phyloP scores from a whole-genome alignment of 2,797 vertebrate genomes.

The Ambastaia sidthimunki region DNA sequence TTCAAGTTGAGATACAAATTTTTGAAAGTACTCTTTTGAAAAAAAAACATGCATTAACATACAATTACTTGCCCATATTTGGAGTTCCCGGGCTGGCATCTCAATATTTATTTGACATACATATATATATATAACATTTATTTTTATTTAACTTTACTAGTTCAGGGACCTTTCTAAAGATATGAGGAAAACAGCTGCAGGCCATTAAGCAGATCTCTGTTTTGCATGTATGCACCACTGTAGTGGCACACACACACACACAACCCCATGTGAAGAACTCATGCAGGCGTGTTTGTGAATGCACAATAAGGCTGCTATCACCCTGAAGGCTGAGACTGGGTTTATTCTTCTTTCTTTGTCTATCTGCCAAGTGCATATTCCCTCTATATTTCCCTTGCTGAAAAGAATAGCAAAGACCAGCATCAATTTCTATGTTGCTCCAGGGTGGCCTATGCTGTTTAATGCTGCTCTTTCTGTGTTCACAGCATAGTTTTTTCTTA shows the following conservation, averaged over 20 bases:
- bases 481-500: background rate
- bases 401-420: background rate
- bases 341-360: background rate
- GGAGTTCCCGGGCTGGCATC: too few relatives aligned
- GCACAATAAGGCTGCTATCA: slow-evolving; percentile 4
- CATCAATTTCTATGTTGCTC: background rate
- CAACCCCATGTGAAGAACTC: background rate
- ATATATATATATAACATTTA: background rate
- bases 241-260: slow-evolving; percentile 4
- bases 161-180: slow-evolving; percentile 11
- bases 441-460: background rate
- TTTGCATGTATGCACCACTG: slow-evolving; percentile 8
- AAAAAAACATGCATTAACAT: too few relatives aligned
- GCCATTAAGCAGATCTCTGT: slow-evolving; percentile 7
- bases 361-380: background rate
- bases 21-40: too few relatives aligned
- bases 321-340: background rate
- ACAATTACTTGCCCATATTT: too few relatives aligned
- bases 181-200: slow-evolving; percentile 36
- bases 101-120: too few relatives aligned
- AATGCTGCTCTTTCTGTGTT: background rate
- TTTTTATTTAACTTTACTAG: background rate
- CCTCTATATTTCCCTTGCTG: background rate
- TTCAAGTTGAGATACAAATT: too few relatives aligned
- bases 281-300: slow-evolving; percentile 8